phyloP scores from a whole-genome alignment of 2,113 vertebrate species.

The Hymenochirus boettgeri region DNA sequence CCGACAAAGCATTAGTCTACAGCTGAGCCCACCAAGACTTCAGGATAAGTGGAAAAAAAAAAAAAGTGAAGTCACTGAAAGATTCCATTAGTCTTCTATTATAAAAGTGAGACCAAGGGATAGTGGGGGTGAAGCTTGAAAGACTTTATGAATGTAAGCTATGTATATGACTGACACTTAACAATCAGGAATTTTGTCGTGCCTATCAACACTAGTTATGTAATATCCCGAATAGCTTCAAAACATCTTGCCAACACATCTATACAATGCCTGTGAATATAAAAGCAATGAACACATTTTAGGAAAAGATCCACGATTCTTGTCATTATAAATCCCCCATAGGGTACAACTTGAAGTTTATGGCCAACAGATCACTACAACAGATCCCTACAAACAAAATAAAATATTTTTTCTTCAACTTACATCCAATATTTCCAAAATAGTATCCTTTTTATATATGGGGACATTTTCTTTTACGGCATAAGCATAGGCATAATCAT shows the following conservation, averaged over 20 bases:
- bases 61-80: slow-evolving; percentile 6
- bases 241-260: slow-evolving; percentile 12
- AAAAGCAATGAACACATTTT: no score
- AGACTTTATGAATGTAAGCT: slow-evolving; percentile 11
- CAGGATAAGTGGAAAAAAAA: not conserved
- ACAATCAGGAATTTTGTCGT: slow-evolving; percentile 31
- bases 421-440: no score
- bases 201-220: slow-evolving; percentile 28
- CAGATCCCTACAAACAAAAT: no score
- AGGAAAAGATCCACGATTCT: no score
- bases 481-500: no score
- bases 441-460: no score
- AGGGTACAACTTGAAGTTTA: no score
- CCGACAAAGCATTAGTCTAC: no score
- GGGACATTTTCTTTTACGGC: no score
- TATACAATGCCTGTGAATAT: not conserved
- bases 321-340: no score
- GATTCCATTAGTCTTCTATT: slow-evolving; percentile 4
- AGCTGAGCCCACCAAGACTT: slow-evolving; percentile 5
- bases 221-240: slow-evolving; percentile 11
- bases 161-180: slow-evolving; percentile 24
- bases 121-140: slow-evolving; percentile 16
- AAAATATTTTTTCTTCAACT: no score
- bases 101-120: slow-evolving; percentile 21
- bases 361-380: no score